phyloP scores from a whole-genome alignment of 2,797 vertebrate species.

The Squalus acanthias region DNA sequence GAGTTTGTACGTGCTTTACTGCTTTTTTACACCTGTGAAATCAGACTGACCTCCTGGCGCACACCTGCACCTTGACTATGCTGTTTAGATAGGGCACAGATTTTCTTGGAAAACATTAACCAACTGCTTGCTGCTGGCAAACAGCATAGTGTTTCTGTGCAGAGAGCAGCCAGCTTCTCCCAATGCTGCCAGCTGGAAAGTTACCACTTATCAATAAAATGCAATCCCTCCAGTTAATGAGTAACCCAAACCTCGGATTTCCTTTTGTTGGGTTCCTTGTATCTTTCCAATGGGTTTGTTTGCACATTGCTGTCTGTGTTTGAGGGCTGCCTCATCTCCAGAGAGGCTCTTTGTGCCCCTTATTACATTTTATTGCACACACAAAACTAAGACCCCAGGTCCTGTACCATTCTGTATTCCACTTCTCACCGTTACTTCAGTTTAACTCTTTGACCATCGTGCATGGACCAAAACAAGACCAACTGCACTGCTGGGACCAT shows the following conservation, averaged over 20 bases:
- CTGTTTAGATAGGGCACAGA: slow-evolving; percentile 30
- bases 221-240: slow-evolving; percentile 27
- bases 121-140: slow-evolving; percentile 32
- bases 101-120: slow-evolving; percentile 36
- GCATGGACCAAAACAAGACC: background rate
- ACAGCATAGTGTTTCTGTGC: slow-evolving; percentile 10
- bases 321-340: background rate
- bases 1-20: background rate
- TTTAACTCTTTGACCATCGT: background rate
- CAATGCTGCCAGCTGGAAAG: slow-evolving; percentile 11
- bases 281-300: slow-evolving; percentile 30
- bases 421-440: background rate
- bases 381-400: background rate
- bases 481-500: background rate
- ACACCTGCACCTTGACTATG: slow-evolving; percentile 17
- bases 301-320: background rate
- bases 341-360: background rate
- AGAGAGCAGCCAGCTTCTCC: background rate
- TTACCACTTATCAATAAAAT: slow-evolving; percentile 37
- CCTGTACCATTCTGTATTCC: background rate
- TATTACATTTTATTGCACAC: background rate
- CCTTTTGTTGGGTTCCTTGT: slow-evolving; percentile 25
- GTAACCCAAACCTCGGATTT: slow-evolving; percentile 21
- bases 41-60: slow-evolving; percentile 24
- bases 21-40: slow-evolving; percentile 34